Base-by-base conservation (phyloP, 2,888 invertebrate species). In the Troides aeacus region DNA sequence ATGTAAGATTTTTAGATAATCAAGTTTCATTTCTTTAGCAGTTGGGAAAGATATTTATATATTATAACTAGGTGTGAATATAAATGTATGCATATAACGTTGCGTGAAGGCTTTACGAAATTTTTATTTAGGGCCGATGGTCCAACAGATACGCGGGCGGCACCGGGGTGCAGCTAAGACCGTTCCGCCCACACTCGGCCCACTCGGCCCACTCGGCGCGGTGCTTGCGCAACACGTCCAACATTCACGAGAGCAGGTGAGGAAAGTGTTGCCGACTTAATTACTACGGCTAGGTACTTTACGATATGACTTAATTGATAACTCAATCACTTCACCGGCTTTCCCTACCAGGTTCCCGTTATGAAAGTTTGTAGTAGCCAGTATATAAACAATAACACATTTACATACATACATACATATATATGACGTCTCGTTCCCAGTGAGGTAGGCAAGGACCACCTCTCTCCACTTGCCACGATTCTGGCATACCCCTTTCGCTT, bases 161-260 rank as follows among this genome's bases (percentile, higher is more conserved):
- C 66, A 74, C 59, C 69, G 68, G 75, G 74, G 74, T 76, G 76
- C 72, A 75, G 77, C 75, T 76, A 78, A 77, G 78, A 76, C 74
- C 77, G 72, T 74, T 67, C 73, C 78, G 72, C 82, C 83, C 77
- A 82, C 83, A 63, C 65, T 17, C 68, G 67, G 73, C 75, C 76
- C 76, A 77, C 83, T 72, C 74, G 18, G 59, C 18, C 59, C 62
- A 39, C 39, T 39, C 39, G 39, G 10, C 39, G 39, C 42, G 36
- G 46, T 18, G 2, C 57, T 75, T 74, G 74, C 69, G 76, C 72
- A 74, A 76, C 67, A 65, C 70, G 72, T n/a, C 36, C 74, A 73
- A 73, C 73, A 72, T 72, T 76, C 71, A 70, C 59, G 39, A 59
- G 46, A 36, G 21, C 8, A 69, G 70, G 74, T 10, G 39, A 39